These are phyloP conservation scores for Oncorhynchus kisutch DNA, from an alignment of 2,113 vertebrate species.

Conservation along the genomic window DNA sequence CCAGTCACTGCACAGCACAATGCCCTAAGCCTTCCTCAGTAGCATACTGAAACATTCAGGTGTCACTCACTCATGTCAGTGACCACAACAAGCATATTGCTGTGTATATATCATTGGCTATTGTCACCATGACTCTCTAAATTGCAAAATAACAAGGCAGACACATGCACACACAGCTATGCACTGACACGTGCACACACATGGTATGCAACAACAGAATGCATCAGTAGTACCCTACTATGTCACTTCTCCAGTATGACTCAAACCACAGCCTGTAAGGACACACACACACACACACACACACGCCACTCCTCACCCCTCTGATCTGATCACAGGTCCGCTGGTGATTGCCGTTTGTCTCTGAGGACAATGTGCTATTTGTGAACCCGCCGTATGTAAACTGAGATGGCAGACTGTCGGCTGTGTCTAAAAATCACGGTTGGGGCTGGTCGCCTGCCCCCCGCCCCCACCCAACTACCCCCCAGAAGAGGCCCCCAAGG, in stretches of 20 bases:
- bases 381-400: constrained; percentile 52
- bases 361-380: constrained; percentile 48
- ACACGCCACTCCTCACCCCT: not conserved
- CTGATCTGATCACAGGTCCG: constrained; percentile 26
- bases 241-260: no score
- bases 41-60: not conserved
- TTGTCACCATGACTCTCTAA: no score
- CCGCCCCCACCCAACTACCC: constrained; percentile 15
- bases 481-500: constrained; percentile 22
- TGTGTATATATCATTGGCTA: not conserved
- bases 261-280: no score
- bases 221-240: no score
- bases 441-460: constrained; percentile 14
- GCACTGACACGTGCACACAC: not conserved
- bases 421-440: constrained; percentile 10
- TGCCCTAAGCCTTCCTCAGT: constrained; percentile 1
- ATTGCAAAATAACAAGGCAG: no score
- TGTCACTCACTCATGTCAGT: not conserved
- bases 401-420: constrained; percentile 41
- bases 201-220: not conserved
- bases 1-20: constrained; percentile 38
- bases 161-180: not conserved
- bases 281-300: not conserved
- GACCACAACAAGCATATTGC: not conserved
- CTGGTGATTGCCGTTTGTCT: not conserved